phyloP scores from a whole-genome alignment of 2,888 invertebrate genomes.

The Palloptera scutellata region DNA sequence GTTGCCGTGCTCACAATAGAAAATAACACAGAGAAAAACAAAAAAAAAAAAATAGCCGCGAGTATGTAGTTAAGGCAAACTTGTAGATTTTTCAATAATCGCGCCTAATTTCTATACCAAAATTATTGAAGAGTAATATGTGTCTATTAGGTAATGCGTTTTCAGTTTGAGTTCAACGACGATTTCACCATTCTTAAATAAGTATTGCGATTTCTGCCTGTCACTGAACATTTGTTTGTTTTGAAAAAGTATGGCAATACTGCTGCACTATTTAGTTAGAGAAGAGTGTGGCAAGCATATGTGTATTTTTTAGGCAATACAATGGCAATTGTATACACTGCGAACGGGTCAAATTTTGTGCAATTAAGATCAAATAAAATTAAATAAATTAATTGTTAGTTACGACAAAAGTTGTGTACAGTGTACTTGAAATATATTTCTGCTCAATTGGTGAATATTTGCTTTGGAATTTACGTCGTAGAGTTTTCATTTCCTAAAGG shows the following conservation, averaged over 20 bases:
- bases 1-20: slow-evolving; percentile 32
- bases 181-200: too few relatives aligned
- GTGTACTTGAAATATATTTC: not conserved
- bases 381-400: slow-evolving; percentile 38
- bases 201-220: too few relatives aligned
- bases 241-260: slow-evolving; percentile 15
- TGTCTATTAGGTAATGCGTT: too few relatives aligned
- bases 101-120: too few relatives aligned
- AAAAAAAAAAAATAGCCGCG: not conserved
- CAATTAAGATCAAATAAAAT: slow-evolving; percentile 44
- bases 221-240: too few relatives aligned
- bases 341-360: slow-evolving; percentile 40
- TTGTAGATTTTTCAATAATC: too few relatives aligned
- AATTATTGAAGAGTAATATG: too few relatives aligned
- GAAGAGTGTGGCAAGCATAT: slow-evolving; percentile 28
- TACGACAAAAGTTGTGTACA: slow-evolving; percentile 12
- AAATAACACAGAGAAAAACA: not conserved
- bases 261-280: slow-evolving; percentile 19
- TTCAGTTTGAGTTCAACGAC: not conserved
- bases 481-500: not conserved
- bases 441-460: not conserved
- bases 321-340: slow-evolving; percentile 36
- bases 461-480: not conserved
- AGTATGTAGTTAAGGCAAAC: not conserved
- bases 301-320: slow-evolving; percentile 40